phyloP scores from a whole-genome alignment of 2,888 invertebrate species.

The Eucera pruinosa region DNA sequence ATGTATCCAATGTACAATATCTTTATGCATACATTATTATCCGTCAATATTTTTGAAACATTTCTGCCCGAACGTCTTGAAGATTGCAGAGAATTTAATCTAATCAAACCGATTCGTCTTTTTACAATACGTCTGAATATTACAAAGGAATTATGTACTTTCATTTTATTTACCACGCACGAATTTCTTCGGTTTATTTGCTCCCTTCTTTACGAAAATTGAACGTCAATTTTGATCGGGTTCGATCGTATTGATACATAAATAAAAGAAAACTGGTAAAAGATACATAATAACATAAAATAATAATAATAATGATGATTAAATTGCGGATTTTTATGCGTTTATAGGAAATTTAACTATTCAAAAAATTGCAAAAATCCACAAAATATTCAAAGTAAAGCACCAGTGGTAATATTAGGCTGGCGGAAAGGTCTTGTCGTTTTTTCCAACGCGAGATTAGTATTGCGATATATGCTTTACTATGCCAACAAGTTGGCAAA shows the following conservation, averaged over 20 bases:
- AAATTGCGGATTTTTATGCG: too few relatives aligned
- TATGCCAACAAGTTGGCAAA: too few relatives aligned
- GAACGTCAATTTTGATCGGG: too few relatives aligned
- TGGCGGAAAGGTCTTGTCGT: too few relatives aligned
- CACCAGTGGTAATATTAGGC: too few relatives aligned
- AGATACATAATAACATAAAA: conserved; percentile 41
- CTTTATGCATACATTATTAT: conserved; percentile 50
- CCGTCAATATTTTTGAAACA: conserved; percentile 56
- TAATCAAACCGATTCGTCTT: conserved; percentile 31
- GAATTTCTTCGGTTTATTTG: conserved; percentile 23
- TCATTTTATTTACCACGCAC: conserved; percentile 45
- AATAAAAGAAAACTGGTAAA: conserved; percentile 46
- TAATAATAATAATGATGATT: too few relatives aligned
- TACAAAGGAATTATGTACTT: conserved; percentile 27
- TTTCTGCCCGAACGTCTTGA: conserved; percentile 25
- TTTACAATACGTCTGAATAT: conserved; percentile 21
- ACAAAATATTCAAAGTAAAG: too few relatives aligned
- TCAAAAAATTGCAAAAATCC: too few relatives aligned
- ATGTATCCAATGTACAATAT: conserved; percentile 36
- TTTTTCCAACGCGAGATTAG: too few relatives aligned
- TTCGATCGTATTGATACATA: conserved; percentile 9
- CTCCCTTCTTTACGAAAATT: conserved; percentile 12
- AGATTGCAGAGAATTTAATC: conserved; percentile 28
- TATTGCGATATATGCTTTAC: too few relatives aligned
- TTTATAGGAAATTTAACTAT: too few relatives aligned